Evolutionary conservation across 2,888 invertebrate species (phyloP).

Genomic region (Caenorhabditis plicata): DNA sequence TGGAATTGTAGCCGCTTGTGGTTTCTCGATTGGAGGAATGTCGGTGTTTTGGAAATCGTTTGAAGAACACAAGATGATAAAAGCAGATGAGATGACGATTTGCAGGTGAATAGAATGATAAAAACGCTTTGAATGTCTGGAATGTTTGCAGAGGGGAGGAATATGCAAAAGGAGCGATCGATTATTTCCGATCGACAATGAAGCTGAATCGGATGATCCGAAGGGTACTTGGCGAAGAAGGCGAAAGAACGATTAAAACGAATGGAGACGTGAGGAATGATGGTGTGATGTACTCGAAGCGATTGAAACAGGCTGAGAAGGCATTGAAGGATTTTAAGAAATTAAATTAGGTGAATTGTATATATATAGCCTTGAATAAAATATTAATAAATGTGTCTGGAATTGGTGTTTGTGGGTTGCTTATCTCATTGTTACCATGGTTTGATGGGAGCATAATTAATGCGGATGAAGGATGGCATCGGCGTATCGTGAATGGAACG

Average conservation of each 20-base stretch:
- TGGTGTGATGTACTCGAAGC: slow-evolving; percentile 8
- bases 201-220: slow-evolving; percentile 37
- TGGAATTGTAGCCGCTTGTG: slow-evolving; percentile 14
- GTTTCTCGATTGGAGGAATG: slow-evolving; percentile 19
- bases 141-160: slow-evolving; percentile 36
- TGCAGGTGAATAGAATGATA: slow-evolving; percentile 26
- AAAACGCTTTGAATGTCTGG: background rate
- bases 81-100: slow-evolving; percentile 31
- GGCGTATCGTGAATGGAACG: slow-evolving; percentile 32
- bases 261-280: slow-evolving; percentile 34
- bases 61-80: slow-evolving; percentile 21
- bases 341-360: too few relatives aligned
- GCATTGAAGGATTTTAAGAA: slow-evolving; percentile 4
- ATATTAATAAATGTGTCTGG: background rate
- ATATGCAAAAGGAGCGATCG: slow-evolving; percentile 43
- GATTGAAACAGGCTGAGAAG: slow-evolving; percentile 10
- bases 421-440: background rate
- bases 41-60: slow-evolving; percentile 30
- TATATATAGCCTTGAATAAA: too few relatives aligned
- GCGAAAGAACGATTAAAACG: slow-evolving; percentile 30
- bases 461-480: slow-evolving; percentile 8
- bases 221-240: slow-evolving; percentile 36
- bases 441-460: background rate
- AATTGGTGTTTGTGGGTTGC: background rate
- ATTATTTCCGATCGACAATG: slow-evolving; percentile 44